Conservation (phyloP, 2,888 invertebrate genomes). For the Xanthorhoe spadicearia region DNA sequence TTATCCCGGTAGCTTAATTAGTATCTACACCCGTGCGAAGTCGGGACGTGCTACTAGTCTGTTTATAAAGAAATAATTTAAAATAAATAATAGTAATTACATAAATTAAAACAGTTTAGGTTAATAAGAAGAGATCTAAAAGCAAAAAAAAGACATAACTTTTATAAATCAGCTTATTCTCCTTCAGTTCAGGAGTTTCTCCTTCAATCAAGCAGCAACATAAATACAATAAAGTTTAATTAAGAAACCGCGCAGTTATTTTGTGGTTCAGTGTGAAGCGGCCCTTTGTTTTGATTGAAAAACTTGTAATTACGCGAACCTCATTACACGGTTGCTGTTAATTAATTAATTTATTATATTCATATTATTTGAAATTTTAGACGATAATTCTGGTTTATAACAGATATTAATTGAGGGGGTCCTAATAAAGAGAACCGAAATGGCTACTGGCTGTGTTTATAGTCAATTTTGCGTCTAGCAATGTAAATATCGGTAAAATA, state of each 20-base stretch:
- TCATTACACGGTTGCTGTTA: constrained; percentile 27
- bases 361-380: constrained; percentile 23
- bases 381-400: constrained; percentile 32
- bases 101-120: too few species aligned
- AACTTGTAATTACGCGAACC: constrained; percentile 30
- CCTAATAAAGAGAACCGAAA: constrained; percentile 14
- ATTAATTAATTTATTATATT: constrained; percentile 34
- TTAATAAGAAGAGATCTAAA: too few species aligned
- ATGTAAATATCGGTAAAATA: neutral
- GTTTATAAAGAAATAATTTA: too few species aligned
- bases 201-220: constrained; percentile 3
- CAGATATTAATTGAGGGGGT: constrained; percentile 12
- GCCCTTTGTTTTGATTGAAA: constrained; percentile 28
- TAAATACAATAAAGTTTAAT: constrained; percentile 23
- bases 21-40: too few species aligned
- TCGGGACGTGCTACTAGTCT: too few species aligned
- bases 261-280: constrained; percentile 17
- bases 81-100: too few species aligned
- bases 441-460: neutral
- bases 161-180: too few species aligned
- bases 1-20: too few species aligned
- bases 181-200: too few species aligned
- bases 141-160: too few species aligned
- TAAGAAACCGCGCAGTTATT: constrained; percentile 10
- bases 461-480: neutral